Evolutionary conservation across 2,113 vertebrate species (phyloP).

Genomic region (Pitta sordida): DNA sequence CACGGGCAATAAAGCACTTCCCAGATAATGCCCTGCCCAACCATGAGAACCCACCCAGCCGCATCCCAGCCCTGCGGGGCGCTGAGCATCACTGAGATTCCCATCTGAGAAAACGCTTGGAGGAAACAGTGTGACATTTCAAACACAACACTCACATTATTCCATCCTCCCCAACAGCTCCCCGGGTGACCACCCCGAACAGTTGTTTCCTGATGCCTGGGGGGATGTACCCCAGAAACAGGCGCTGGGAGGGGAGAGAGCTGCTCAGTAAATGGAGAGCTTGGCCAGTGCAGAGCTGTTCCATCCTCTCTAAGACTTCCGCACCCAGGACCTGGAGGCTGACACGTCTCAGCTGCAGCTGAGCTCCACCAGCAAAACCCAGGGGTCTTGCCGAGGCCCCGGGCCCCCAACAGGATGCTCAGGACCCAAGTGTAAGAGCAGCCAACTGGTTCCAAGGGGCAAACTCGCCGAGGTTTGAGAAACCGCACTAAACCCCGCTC

Average conservation of each 20-base stretch:
- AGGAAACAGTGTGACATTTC: neutral
- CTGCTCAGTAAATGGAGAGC: neutral
- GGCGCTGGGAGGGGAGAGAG: neutral
- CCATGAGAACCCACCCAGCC: neutral
- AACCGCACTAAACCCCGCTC: neutral
- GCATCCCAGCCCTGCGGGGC: rapidly evolving
- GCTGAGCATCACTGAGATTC: neutral
- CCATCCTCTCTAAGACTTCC: neutral
- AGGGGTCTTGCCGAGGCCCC: neutral
- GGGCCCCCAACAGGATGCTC: neutral
- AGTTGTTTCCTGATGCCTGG: neutral
- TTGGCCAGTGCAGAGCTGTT: neutral
- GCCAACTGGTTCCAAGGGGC: neutral
- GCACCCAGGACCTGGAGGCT: neutral
- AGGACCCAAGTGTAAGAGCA: neutral
- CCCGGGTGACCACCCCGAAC: neutral
- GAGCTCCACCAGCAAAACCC: neutral
- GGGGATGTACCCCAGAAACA: neutral
- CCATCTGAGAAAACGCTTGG: neutral
- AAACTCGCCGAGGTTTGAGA: neutral
- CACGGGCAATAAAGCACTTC: neutral
- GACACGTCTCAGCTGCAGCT: neutral
- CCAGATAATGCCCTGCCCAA: neutral
- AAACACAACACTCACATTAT: neutral
- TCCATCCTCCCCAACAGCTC: neutral